These are phyloP conservation scores for Scytalopus superciliaris DNA, from an alignment of 2,113 vertebrate species.

Conservation along the genomic window DNA sequence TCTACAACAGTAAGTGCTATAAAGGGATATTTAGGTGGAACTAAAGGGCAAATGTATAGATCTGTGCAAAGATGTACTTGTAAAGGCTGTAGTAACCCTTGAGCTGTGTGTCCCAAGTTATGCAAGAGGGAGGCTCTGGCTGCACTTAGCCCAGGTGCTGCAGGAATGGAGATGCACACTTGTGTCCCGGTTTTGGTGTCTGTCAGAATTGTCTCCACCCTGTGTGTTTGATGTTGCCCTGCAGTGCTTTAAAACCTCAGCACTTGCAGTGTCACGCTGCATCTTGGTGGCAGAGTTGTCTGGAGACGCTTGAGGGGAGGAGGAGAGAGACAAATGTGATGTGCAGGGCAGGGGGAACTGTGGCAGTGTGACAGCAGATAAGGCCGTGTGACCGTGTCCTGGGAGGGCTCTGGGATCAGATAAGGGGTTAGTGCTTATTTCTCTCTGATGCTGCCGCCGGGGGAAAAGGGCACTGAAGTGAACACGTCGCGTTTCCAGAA, in stretches of 20 bases:
- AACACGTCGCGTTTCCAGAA: neutral
- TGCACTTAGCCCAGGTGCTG: neutral
- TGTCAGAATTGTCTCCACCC: neutral
- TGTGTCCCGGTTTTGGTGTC: neutral
- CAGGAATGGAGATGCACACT: rapidly evolving
- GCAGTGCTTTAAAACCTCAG: neutral
- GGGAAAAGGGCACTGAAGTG: neutral
- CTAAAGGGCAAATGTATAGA: neutral
- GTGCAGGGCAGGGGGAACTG: neutral
- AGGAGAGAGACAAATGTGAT: neutral
- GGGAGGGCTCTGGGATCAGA: neutral
- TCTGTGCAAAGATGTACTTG: neutral
- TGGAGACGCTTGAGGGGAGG: neutral
- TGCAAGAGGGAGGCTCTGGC: neutral
- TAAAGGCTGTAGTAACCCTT: neutral
- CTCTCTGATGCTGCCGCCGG: neutral
- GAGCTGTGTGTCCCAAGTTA: neutral
- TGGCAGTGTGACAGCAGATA: neutral
- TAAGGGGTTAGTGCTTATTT: neutral
- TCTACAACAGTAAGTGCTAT: neutral
- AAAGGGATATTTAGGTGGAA: neutral
- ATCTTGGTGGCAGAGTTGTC: neutral
- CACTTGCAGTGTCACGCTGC: neutral
- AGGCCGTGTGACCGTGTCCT: neutral
- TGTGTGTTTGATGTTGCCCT: neutral